Evolutionary conservation across 2,113 vertebrate genomes (phyloP), one percentile per base, ranked within the genome.

Genomic region (Mormyrus iriodes): DNA sequence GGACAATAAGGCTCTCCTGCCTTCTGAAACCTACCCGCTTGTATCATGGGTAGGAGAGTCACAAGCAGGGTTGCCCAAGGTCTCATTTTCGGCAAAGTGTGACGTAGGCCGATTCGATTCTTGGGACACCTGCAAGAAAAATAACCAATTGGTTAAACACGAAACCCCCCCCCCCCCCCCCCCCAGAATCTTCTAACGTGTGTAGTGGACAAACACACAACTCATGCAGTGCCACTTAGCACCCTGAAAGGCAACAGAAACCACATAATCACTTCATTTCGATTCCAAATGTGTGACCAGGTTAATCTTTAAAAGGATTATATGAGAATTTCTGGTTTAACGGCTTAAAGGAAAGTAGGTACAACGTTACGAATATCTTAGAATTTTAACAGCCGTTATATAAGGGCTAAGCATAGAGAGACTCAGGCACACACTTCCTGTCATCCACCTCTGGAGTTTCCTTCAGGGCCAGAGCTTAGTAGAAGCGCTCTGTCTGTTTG

Each of bases 21-120:
- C 73, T 42, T 31, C 85, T 8, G 27, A 24, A 27, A 51, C 94
- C 91, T 88, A 95, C 95, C 94, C 86, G 95, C 92, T n/a, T 91
- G 91, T 88, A 93, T 88, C 90, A 90, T 85, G 19, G 93, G 93
- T 4, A 95, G 93, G 89, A 95, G 86, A 52, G 88, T 92, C 39
- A 92, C 89, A 58, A 95, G 88, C 9, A 95, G 58, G 69, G 92
- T 4, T 5, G 85, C 31, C 13, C 90, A 93, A 61, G 49, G 92
- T 92, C 91, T 95, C 95, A 95, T 96, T 90, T 91, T 90, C 89
- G 91, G 6, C 13, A 12, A 13, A 27, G 69, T 21, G 48, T 9
- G 48, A 82, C 7, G 12, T 15, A 6, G 15, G 76, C 19, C 69
- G 27, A 44, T 5, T 53, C 19, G 17, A 15, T 2, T 46, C 86